Percentiles rank a stretch among this genome's conserved stretches.
Evolutionary conservation across 2,888 invertebrate species (phyloP).

Genomic region (Hermaeophaga mercurialis): DNA sequence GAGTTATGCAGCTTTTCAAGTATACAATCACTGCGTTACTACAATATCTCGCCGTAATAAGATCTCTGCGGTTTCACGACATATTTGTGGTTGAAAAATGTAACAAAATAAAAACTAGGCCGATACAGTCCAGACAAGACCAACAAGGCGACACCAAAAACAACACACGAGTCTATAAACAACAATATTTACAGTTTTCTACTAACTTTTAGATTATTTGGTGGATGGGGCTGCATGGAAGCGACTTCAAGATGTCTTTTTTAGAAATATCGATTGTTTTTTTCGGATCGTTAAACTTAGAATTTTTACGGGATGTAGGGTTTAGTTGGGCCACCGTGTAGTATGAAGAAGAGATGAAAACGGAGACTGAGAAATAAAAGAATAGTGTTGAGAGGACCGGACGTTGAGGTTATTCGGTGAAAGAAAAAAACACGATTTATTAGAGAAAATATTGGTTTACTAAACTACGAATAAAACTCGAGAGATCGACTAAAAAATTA

Average conservation of each 20-base stretch:
- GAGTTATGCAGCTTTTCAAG: slow-evolving; percentile 13
- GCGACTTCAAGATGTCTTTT: too few species aligned
- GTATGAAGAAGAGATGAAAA: neutral
- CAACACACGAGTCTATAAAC: too few species aligned
- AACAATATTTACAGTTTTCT: too few species aligned
- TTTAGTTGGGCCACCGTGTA: neutral
- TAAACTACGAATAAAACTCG: neutral
- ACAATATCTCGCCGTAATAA: slow-evolving; percentile 10
- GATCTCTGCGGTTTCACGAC: slow-evolving; percentile 15
- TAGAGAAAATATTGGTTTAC: slow-evolving; percentile 1
- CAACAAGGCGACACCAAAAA: neutral
- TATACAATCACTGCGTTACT: slow-evolving; percentile 2
- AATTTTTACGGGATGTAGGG: too few species aligned
- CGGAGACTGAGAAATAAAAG: neutral
- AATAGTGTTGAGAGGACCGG: neutral
- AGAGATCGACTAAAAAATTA: neutral
- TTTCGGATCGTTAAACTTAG: too few species aligned
- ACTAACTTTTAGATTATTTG: too few species aligned
- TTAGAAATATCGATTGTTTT: too few species aligned
- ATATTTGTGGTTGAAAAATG: slow-evolving; percentile 12
- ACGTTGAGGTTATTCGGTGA: slow-evolving; percentile 1
- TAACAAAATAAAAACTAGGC: slow-evolving; percentile 12
- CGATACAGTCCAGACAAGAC: neutral
- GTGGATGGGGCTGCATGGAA: too few species aligned
- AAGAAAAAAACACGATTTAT: slow-evolving; percentile 4